These are phyloP conservation scores for Acrocephalus kingi DNA, from an alignment of 2,113 vertebrate species.

Conservation along the genomic window DNA sequence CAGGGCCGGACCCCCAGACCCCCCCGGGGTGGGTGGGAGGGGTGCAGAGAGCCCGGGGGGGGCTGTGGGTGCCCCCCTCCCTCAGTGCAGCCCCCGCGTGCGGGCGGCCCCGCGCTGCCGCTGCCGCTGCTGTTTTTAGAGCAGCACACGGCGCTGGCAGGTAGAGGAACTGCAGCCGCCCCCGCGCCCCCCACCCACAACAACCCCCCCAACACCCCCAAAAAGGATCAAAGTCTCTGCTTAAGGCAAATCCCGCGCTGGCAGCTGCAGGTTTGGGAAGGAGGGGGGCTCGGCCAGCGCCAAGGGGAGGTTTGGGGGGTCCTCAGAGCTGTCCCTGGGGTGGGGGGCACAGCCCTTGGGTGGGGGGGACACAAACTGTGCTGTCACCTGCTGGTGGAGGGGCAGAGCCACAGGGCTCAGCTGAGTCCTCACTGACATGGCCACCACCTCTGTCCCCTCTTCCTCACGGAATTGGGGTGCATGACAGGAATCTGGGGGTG, in stretches of 20 bases:
- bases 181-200: neutral
- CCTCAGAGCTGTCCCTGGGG: neutral
- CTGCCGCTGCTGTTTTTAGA: neutral
- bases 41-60: neutral
- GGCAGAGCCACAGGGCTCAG: neutral
- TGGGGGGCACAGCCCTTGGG: neutral
- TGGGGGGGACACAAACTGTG: neutral
- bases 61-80: neutral
- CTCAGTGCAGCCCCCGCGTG: neutral
- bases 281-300: neutral
- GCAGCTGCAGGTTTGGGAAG: neutral
- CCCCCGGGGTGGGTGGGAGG: no score
- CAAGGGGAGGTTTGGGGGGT: neutral
- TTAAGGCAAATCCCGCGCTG: neutral
- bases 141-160: neutral
- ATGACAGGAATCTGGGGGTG: neutral
- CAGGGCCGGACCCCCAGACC: neutral
- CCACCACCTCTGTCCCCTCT: neutral
- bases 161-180: neutral
- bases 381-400: neutral
- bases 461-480: accelerated
- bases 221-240: neutral
- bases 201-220: neutral
- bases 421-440: neutral
- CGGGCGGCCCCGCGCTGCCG: neutral